These are phyloP conservation scores for Horisme vitalbata DNA, from an alignment of 2,888 invertebrate genomes.

Conservation along the genomic window DNA sequence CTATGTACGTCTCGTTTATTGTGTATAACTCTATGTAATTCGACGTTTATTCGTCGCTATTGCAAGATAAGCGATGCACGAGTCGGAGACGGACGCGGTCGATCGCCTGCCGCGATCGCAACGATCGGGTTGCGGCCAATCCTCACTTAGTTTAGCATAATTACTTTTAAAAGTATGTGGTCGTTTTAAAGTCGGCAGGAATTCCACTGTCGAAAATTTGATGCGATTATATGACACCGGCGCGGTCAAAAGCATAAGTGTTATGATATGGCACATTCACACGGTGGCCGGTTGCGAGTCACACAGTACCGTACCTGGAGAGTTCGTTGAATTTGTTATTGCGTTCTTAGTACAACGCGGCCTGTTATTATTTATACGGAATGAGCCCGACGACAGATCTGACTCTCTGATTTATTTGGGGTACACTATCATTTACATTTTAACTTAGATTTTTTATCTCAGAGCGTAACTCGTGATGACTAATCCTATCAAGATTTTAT, in stretches of 20 bases:
- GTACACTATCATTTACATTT: conserved; percentile 56
- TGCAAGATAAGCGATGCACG: conserved; percentile 57
- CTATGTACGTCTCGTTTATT: conserved; percentile 64
- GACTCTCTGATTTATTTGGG: conserved; percentile 65
- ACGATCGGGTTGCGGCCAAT: conserved; percentile 55
- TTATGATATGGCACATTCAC: conserved; percentile 73
- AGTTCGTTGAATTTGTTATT: conserved; percentile 83
- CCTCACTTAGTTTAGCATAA: conserved; percentile 41
- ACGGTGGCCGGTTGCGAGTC: conserved; percentile 75
- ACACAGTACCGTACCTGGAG: conserved; percentile 79
- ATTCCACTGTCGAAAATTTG: conserved; percentile 63
- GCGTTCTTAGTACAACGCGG: conserved; percentile 76
- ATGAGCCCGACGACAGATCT: conserved; percentile 68
- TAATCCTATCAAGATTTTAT: conserved; percentile 44
- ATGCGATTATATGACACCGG: conserved; percentile 72
- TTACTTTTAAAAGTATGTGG: conserved; percentile 45
- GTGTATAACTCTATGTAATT: conserved; percentile 67
- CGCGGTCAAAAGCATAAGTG: conserved; percentile 65
- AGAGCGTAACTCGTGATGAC: conserved; percentile 44
- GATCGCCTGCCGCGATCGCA: conserved; percentile 36
- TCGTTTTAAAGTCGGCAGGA: conserved; percentile 55
- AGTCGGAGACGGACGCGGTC: conserved; percentile 12
- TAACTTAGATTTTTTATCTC: conserved; percentile 48
- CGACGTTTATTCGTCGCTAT: conserved; percentile 64
- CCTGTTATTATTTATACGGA: conserved; percentile 73